Evolutionary conservation across 1,140 invertebrate genomes (phyloP), one percentile per base, ranked within the genome.

Genomic region (Pissodes strobi): DNA sequence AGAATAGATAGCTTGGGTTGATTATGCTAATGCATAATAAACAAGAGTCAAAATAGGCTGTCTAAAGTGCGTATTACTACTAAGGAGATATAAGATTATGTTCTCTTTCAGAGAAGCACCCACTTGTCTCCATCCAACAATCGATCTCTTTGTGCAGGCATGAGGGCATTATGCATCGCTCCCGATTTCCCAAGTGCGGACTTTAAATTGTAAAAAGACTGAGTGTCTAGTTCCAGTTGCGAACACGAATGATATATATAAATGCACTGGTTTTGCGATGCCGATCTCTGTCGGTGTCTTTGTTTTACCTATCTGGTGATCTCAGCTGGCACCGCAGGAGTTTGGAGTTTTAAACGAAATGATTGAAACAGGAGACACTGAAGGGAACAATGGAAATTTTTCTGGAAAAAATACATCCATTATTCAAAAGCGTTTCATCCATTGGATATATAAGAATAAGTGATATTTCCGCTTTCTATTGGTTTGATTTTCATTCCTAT

Each of bases 191-290:
- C 37, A 27, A 23, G 53, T 56, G 53, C 53, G 53, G 56, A 59
- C 43, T 59, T 59, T 59, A 59, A 59, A 59, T 59, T 59, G 41
- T 41, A 59, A 59, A 59, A 59, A 59, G 56, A 48, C 41, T 34
- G 56, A 59, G 45, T 59, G 25, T 21, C 56, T 48, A 46, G 41
- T 48, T 59, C 43, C 56, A 59, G 37, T 59, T 59, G 56, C 41
- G 56, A 59, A 59, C 56, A 48, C 45, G 27, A 39, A 59, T 59
- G 56, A 59, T 59, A 48, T 59, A 59, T n/a, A n/a, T n/a, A n/a
- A n/a, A n/a, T 59, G 45, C 39, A 56, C 17, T 41, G 37, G 38
- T 43, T 56, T 56, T 5, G 18, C 37, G 22, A 27, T 25, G 37
- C 15, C 56, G 27, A 34, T 53, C 51, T 38, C 21, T n/a, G n/a